Base-by-base conservation (phyloP, 1,140 invertebrate genomes). In the Polyergus mexicanus region DNA sequence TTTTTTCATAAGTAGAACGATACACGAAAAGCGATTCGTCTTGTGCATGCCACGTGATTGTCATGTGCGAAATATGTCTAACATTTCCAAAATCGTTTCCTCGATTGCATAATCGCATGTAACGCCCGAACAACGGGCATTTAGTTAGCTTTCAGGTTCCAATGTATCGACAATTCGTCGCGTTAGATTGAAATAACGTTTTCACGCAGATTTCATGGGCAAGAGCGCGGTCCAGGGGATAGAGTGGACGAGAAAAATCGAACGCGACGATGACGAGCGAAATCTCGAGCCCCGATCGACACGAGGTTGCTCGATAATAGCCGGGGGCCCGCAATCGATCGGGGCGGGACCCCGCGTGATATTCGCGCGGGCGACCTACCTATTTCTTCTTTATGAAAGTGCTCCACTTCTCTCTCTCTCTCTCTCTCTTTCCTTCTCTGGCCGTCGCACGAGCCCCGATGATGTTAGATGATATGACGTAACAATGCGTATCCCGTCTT, bases 361-460 rank as follows among this genome's bases (percentile, higher is more conserved):
- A 77, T 84, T 89, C 69, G 32, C 7, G 7, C 7, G 66, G 25
- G 3, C 51, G 84, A 80, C 74, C 88, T 71, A 56, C 84, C 84
- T 88, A 90, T 90, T 68, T 88, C 62, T 90, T 80, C 89, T 88
- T 88, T 90, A 91, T 88, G 89, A 91, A 91, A 90, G 89, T 88
- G 89, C 86, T 90, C 89, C 80, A 91, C 87, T 91, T 91, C 81
- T 63, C 51, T 58, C 51, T 66, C n/a, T 19, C 56, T 25, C 35
- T 44, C 16, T 69, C 41, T 71, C 3, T 51, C 19, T 32, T 13
- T 51, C 68, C 54, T 19, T 71, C 8, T 35, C 19, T 35, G 47
- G 10, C 13, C 38, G n/a, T 68, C 65, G 62, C 65, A 58, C 65
- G 65, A 22, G 35, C 41, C 41, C 68, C 63, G 51, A 72, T 60